Evolutionary conservation across 2,797 vertebrate species (phyloP).

Genomic region (Myoxocephalus aenaeus): DNA sequence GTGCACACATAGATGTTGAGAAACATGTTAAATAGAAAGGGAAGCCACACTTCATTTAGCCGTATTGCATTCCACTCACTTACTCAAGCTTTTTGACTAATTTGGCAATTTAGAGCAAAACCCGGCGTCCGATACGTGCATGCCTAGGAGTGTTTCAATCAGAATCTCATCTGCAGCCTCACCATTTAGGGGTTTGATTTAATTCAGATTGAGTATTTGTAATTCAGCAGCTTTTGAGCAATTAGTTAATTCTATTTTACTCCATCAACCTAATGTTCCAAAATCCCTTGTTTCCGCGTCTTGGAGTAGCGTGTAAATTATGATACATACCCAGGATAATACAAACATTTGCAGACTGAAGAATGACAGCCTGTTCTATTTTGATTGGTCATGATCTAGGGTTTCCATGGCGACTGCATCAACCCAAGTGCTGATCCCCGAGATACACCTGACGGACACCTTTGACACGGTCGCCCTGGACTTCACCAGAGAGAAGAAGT

Average conservation of each 20-base stretch:
- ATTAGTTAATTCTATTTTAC: background rate
- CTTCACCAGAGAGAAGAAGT: conserved; percentile 97
- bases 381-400: conserved; percentile 73
- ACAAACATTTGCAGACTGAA: background rate
- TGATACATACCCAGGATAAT: background rate
- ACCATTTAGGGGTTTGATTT: conserved; percentile 25
- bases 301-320: too few relatives aligned
- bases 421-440: conserved; percentile 97
- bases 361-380: background rate
- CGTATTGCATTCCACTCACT: conserved; percentile 16
- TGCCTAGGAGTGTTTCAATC: conserved; percentile 26
- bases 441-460: conserved; percentile 97
- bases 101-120: conserved; percentile 46
- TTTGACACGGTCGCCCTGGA: conserved; percentile 98
- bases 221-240: background rate
- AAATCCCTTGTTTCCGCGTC: background rate
- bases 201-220: conserved; percentile 1
- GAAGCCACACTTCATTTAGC: conserved; percentile 31
- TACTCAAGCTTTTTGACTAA: conserved; percentile 44
- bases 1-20: background rate
- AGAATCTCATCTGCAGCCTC: conserved; percentile 16
- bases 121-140: conserved; percentile 16
- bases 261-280: background rate
- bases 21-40: conserved; percentile 10
- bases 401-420: conserved; percentile 99